A percentile compares a stretch with the other conserved stretches of the same genome.
These are phyloP conservation scores for Callionymus lyra DNA, from an alignment of 2,113 vertebrate species.

Conservation along the genomic window DNA sequence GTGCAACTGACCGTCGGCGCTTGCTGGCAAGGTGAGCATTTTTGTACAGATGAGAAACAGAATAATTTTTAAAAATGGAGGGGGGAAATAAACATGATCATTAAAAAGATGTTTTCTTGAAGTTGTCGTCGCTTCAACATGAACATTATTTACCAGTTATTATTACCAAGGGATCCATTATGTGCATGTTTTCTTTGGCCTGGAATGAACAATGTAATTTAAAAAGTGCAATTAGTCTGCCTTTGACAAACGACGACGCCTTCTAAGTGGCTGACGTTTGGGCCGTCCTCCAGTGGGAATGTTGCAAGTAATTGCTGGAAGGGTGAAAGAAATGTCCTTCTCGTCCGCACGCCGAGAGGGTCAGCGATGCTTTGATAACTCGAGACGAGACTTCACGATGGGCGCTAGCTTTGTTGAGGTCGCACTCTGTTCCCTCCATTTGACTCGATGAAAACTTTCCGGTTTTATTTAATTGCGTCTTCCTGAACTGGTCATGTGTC, in stretches of 20 bases:
- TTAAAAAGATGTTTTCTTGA: too few species aligned
- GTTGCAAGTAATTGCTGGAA: conserved; percentile 38
- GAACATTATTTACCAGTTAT: conserved; percentile 2
- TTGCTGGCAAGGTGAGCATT: conserved; percentile 89
- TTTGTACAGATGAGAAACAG: background rate
- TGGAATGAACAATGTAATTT: conserved; percentile 42
- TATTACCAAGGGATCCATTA: conserved; percentile 13
- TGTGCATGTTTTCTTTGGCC: conserved; percentile 27
- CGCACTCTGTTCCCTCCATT: too few species aligned
- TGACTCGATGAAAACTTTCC: too few species aligned
- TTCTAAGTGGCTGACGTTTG: conserved; percentile 23
- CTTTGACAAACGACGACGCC: conserved; percentile 38
- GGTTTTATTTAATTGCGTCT: too few species aligned
- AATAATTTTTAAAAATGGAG: too few species aligned
- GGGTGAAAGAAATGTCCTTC: conserved; percentile 10
- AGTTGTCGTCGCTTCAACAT: too few species aligned
- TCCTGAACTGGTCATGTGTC: too few species aligned
- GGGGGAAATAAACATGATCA: too few species aligned
- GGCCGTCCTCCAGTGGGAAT: conserved; percentile 36
- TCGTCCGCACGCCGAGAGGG: too few species aligned
- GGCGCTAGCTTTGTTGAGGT: too few species aligned
- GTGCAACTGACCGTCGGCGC: conserved; percentile 94
- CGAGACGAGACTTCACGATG: too few species aligned
- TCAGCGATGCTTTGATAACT: conserved; percentile 32
- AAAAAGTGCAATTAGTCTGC: conserved; percentile 28